Percentiles rank a stretch among this genome's conserved stretches.
Evolutionary conservation across 2,797 vertebrate genomes (phyloP).

Genomic region (Falco berigora): DNA sequence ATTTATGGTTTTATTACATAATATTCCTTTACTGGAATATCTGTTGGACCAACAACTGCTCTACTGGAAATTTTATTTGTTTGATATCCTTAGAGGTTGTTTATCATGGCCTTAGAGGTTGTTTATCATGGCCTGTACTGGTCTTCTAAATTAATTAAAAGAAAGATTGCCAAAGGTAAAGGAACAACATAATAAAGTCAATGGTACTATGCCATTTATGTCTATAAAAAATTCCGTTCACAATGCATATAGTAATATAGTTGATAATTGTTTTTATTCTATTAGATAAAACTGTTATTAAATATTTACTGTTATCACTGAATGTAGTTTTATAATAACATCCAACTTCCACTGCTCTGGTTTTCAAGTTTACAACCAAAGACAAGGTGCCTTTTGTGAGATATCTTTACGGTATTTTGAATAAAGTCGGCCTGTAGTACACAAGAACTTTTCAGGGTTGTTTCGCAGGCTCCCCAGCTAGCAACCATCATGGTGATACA

Average conservation of each 20-base stretch:
- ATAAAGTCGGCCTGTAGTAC: neutral
- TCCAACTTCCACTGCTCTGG: neutral
- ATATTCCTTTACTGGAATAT: neutral
- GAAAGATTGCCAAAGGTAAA: neutral
- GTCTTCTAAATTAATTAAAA: conserved; percentile 18
- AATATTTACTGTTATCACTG: neutral
- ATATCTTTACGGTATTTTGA: too few relatives aligned
- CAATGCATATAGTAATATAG: neutral
- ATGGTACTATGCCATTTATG: neutral
- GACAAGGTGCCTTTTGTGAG: neutral
- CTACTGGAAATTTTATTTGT: conserved; percentile 17
- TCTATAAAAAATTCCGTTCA: neutral
- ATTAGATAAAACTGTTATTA: neutral
- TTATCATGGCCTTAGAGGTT: neutral
- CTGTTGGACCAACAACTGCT: neutral
- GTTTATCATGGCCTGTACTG: neutral
- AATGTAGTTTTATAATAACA: neutral
- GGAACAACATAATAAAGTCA: neutral
- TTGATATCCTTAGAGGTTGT: neutral
- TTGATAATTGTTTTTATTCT: neutral
- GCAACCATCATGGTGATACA: too few relatives aligned
- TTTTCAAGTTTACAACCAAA: neutral
- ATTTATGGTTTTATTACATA: neutral
- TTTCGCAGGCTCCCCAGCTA: neutral
- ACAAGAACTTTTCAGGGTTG: too few relatives aligned